Evolutionary conservation across 2,797 vertebrate species (phyloP).

Genomic region (Lindbergichthys nudifrons): DNA sequence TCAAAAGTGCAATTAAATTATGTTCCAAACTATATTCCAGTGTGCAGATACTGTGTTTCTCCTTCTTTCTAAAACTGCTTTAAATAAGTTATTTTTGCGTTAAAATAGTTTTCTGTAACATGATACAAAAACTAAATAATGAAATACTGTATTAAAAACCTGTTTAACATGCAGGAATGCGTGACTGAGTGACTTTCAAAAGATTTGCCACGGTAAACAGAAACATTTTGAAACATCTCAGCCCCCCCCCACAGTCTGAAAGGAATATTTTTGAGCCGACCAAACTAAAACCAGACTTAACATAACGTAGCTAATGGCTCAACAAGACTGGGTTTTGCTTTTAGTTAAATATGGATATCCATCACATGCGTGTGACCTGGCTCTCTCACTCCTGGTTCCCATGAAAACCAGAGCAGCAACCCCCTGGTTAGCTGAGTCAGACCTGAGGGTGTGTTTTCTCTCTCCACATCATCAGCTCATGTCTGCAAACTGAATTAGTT

Average conservation of each 20-base stretch:
- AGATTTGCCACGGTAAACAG: not conserved
- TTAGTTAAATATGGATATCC: not conserved
- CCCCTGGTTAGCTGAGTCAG: not conserved
- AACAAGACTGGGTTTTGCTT: not conserved
- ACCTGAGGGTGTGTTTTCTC: not conserved
- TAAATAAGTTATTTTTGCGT: not conserved
- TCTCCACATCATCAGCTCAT: not conserved
- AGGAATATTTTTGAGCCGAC: not conserved
- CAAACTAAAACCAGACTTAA: not conserved
- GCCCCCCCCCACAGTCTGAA: not conserved
- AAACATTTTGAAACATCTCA: not conserved
- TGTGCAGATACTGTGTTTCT: not conserved
- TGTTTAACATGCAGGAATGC: too few relatives aligned
- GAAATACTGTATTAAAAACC: too few relatives aligned
- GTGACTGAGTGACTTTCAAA: not conserved
- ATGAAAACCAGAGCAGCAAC: not conserved
- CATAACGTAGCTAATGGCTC: not conserved
- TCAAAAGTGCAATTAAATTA: not conserved
- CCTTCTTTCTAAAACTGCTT: conserved; percentile 16
- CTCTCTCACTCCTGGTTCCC: not conserved
- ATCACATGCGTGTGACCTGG: not conserved
- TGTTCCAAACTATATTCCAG: conserved; percentile 15
- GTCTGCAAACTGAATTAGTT: not conserved
- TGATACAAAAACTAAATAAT: too few relatives aligned
- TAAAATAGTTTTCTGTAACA: not conserved